These are phyloP conservation scores for Augiades crinisus DNA, from an alignment of 2,888 invertebrate species.

Conservation along the genomic window DNA sequence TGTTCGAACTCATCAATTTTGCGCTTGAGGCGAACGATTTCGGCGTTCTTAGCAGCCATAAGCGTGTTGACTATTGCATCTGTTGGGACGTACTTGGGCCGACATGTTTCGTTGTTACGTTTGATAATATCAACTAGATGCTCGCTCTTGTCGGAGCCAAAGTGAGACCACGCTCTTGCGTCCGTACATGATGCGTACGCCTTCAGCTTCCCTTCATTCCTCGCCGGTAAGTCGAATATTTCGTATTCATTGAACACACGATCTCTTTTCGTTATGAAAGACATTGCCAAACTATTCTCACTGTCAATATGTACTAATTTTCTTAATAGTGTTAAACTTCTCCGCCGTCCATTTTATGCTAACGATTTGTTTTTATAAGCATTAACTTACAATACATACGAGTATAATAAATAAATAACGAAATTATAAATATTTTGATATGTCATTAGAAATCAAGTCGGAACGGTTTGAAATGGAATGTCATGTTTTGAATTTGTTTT, in stretches of 20 bases:
- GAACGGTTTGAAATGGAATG: constrained; percentile 61
- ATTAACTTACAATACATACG: constrained; percentile 16
- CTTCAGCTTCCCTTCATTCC: constrained; percentile 80
- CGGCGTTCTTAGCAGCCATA: constrained; percentile 72
- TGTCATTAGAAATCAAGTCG: constrained; percentile 69
- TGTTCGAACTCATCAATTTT: constrained; percentile 73
- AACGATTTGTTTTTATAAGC: constrained; percentile 17
- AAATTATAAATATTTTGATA: constrained; percentile 66
- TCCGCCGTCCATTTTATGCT: constrained; percentile 54
- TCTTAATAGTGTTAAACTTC: constrained; percentile 55
- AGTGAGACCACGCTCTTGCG: constrained; percentile 80
- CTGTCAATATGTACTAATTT: constrained; percentile 46
- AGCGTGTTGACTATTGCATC: constrained; percentile 68
- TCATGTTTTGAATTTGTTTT: constrained; percentile 45
- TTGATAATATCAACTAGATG: constrained; percentile 80
- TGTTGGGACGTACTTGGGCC: constrained; percentile 66
- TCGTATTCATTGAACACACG: constrained; percentile 74
- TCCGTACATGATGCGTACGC: constrained; percentile 80
- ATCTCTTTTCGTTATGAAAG: constrained; percentile 75
- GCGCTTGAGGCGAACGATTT: constrained; percentile 68
- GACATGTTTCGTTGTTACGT: constrained; percentile 61
- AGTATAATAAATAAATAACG: constrained; percentile 55
- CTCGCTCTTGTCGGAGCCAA: constrained; percentile 76
- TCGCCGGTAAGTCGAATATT: constrained; percentile 61
- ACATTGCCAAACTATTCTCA: constrained; percentile 56